These are phyloP conservation scores for Cyanocitta stelleri DNA, from an alignment of 2,113 vertebrate species.

Conservation along the genomic window DNA sequence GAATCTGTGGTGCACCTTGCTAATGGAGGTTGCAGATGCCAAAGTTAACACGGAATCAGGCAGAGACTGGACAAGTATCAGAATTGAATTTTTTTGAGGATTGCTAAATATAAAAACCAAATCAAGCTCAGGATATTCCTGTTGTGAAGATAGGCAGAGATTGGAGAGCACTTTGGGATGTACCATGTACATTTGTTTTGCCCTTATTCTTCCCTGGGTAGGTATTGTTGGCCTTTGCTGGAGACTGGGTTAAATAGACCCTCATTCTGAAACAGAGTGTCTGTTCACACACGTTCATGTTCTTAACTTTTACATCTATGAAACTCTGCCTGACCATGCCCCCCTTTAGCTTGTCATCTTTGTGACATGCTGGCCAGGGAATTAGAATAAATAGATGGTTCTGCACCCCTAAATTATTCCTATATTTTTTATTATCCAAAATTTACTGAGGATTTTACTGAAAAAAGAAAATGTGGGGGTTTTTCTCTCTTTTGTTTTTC, in stretches of 20 bases:
- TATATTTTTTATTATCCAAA: not conserved
- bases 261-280: not conserved
- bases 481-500: not conserved
- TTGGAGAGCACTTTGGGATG: not conserved
- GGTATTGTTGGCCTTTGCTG: not conserved
- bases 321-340: not conserved
- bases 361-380: not conserved
- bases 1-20: not conserved
- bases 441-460: not conserved
- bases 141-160: not conserved
- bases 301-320: not conserved
- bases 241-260: not conserved
- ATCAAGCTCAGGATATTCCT: not conserved
- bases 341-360: not conserved
- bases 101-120: not conserved
- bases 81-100: not conserved
- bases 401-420: not conserved
- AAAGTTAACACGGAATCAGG: not conserved
- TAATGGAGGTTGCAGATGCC: not conserved
- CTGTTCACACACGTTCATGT: not conserved
- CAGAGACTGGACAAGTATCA: not conserved
- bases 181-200: not conserved
- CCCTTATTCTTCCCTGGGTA: not conserved
- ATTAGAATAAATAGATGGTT: not conserved
- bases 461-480: fast-evolving